Base-by-base conservation (phyloP, 2,113 vertebrate genomes). In the Ophthalmolycus amberensis region DNA sequence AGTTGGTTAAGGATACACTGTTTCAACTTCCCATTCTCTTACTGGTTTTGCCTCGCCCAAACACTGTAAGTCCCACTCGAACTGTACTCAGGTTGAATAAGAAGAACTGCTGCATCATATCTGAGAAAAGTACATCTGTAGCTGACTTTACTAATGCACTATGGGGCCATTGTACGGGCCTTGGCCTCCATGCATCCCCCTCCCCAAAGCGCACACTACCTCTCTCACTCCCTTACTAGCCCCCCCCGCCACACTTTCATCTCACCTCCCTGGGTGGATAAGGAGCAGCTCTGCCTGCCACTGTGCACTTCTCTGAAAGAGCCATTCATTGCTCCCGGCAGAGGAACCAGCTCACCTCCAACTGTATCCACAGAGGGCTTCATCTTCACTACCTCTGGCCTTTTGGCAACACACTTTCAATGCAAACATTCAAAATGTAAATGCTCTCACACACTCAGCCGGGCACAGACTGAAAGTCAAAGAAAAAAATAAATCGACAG, bases 281-380 rank as follows among this genome's bases (percentile, higher is more conserved):
- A 79, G 80, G 60, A 83, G 89, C 76, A 69, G 83, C 77, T 69
- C 75, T 67, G 71, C 82, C 80, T 77, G 82, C 83, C 60, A 75
- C 86, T 72, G 69, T 69, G 72, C 38, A 54, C 84, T 67, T 71
- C 46, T 78, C 79, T 93, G 79, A 93, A 93, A 93, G 92, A 91
- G 60, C 84, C 86, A 91, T 94, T 94, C 90, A 93, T 85, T 25
- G 80, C 86, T 72, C 71, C 83, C 67, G 50, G 85, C 85, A 69
- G 79, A 88, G 80, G 82, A 72, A 91, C 86, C 73, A 75, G 83
- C 88, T 90, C 89, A 88, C 88, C 88, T 83, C 73, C 42, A 29
- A 29, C 56, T 12, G 56, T 29, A n/a, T 63, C 71, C 82, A 46
- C 71, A 64, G 69, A 85, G 76, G 67, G 77, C 48, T 88, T 79